Evolutionary conservation across 2,888 invertebrate species (phyloP), one percentile per base, ranked within the genome.

Genomic region (Trileptium ribeirensis): DNA sequence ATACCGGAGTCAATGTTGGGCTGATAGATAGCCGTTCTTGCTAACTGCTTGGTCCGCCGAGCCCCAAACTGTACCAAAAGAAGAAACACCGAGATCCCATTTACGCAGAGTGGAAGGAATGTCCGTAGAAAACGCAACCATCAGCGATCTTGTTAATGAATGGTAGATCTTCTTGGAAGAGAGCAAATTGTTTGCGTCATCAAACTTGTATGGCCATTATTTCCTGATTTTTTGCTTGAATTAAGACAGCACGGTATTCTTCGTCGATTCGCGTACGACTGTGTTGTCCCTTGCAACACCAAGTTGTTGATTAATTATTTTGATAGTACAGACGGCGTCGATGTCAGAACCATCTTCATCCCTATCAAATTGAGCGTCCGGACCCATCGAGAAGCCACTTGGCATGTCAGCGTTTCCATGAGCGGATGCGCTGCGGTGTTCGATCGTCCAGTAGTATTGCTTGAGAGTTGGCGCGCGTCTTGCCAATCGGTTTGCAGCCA

Each of bases 401-500:
- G 36, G 70, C 15, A 31, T 33, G 70, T 70, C 70, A 15, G 70
- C 70, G 29, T 70, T 70, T 8, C 70, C 29, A 29, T 70, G 29
- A 3, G 29, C 70, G 15, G 29, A 33, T 70, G 70, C 29, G 15
- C 31, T 3, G 29, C 70, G 70, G 36, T 70, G 36, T n/a, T 70
- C 70, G 8, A 70, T n/a, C 31, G 70, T 15, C 33, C 36, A 70
- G 29, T 70, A 8, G 29, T 19, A 70, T 15, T 36, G 33, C 29
- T 31, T 33, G 8, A 70, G 31, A 33, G 36, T n/a, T 19, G 36
- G 29, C 15, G 70, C 70, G 8, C 70, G 36, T 15, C 85, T 24
- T 74, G 86, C 85, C 34, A 86, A 81, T 29, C 85, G 79, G 2
- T 83, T 83, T 33, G 86, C 85, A 8, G 70, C 70, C 29, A 19